phyloP scores from a whole-genome alignment of 2,113 vertebrate species.

The Spea multiplicata region DNA sequence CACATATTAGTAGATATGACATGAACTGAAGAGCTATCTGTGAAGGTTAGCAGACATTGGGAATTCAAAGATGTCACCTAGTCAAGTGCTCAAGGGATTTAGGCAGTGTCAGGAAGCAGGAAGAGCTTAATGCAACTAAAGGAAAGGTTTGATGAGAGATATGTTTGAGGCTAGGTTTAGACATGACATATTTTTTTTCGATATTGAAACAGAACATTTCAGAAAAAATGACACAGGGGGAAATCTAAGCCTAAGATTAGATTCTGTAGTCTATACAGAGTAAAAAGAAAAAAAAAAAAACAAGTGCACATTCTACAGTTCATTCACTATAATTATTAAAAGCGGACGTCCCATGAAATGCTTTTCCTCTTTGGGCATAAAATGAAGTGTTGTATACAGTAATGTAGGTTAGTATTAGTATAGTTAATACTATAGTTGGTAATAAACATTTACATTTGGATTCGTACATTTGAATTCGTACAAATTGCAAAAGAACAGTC shows the following conservation, averaged over 20 bases:
- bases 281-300: neutral
- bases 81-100: slow-evolving; percentile 2
- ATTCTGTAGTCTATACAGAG: neutral
- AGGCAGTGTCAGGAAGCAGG: neutral
- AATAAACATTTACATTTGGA: no score
- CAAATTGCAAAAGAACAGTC: no score
- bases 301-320: no score
- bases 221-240: neutral
- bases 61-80: slow-evolving; percentile 1
- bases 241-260: neutral
- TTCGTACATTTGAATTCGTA: no score
- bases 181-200: neutral
- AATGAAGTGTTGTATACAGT: no score
- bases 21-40: neutral
- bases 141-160: slow-evolving; percentile 2
- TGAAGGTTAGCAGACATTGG: neutral
- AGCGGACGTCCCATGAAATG: no score
- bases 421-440: no score
- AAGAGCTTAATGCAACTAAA: neutral
- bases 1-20: slow-evolving; percentile 1
- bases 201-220: neutral
- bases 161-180: neutral
- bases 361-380: no score
- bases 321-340: no score
- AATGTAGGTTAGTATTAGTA: no score